Evolutionary conservation across 2,888 invertebrate species (phyloP).

Genomic region (Rutpela maculata): DNA sequence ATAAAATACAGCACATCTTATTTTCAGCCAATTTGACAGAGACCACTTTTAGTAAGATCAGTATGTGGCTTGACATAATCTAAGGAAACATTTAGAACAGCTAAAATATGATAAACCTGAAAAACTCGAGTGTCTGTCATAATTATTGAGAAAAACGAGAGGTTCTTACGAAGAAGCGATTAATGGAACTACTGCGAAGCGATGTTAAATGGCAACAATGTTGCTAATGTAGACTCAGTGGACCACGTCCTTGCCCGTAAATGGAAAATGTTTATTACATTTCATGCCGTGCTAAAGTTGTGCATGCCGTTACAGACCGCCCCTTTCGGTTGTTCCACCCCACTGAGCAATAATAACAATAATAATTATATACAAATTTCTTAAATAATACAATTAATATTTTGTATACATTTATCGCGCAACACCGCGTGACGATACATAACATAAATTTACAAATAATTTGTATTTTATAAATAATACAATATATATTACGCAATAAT

Average conservation of each 20-base stretch:
- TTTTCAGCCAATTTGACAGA: too few relatives aligned
- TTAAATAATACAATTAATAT: conserved; percentile 70
- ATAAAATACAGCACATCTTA: too few relatives aligned
- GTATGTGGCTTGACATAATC: too few relatives aligned
- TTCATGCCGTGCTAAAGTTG: conserved; percentile 18
- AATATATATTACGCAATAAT: conserved; percentile 67
- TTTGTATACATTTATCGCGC: conserved; percentile 71
- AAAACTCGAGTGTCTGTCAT: too few relatives aligned
- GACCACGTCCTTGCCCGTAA: not conserved
- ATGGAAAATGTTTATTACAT: not conserved
- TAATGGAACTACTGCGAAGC: not conserved
- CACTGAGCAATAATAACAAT: conserved; percentile 64
- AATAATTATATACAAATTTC: conserved; percentile 73
- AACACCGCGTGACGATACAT: conserved; percentile 63
- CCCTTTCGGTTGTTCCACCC: conserved; percentile 29
- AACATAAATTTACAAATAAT: conserved; percentile 69
- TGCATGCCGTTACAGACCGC: conserved; percentile 29
- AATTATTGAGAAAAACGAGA: too few relatives aligned
- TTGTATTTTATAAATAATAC: conserved; percentile 69
- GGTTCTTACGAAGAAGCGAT: too few relatives aligned
- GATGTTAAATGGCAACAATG: not conserved
- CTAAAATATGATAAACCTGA: too few relatives aligned
- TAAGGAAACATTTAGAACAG: too few relatives aligned
- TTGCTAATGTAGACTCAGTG: too few relatives aligned
- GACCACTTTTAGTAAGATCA: too few relatives aligned